A percentile compares a stretch with the other conserved stretches of the same genome.
Evolutionary conservation across 1,140 invertebrate genomes (phyloP).

Genomic region (Bombus confusus): DNA sequence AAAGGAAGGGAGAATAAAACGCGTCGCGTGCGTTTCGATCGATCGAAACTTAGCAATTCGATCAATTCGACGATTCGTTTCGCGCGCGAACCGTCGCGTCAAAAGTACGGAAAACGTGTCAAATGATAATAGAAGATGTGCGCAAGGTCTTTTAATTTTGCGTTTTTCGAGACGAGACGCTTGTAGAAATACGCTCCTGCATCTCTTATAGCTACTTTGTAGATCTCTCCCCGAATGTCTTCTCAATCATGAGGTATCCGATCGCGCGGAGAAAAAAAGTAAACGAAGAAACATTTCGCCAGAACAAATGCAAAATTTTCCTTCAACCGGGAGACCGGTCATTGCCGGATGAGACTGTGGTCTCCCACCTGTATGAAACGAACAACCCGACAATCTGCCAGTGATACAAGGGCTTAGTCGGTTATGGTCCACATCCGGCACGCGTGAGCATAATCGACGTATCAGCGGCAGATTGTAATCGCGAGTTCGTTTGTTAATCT

Average conservation of each 20-base stretch:
- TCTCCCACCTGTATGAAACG: slow-evolving; percentile 50
- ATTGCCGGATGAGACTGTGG: slow-evolving; percentile 75
- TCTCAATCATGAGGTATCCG: not conserved
- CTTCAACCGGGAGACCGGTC: slow-evolving; percentile 70
- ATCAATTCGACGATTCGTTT: not conserved
- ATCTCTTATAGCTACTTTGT: slow-evolving; percentile 11
- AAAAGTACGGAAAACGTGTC: slow-evolving; percentile 6
- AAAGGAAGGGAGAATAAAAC: not conserved
- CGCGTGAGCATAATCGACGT: slow-evolving; percentile 65
- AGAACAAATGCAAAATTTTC: slow-evolving; percentile 32
- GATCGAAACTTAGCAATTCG: not conserved
- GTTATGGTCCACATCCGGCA: slow-evolving; percentile 75
- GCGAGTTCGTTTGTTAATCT: slow-evolving; percentile 77
- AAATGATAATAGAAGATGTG: not conserved
- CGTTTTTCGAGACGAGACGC: slow-evolving; percentile 22
- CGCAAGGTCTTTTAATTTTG: slow-evolving; percentile 6
- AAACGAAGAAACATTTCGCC: not conserved
- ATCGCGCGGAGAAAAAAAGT: not conserved
- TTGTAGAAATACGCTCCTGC: slow-evolving; percentile 19
- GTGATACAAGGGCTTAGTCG: slow-evolving; percentile 77
- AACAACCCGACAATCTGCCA: slow-evolving; percentile 73
- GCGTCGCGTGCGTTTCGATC: slow-evolving; percentile 27
- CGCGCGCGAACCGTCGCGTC: not conserved
- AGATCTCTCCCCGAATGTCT: not conserved
- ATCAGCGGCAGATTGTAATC: slow-evolving; percentile 74